Conservation (phyloP, 2,113 vertebrate species). For the Campylomormyrus tamandua region DNA sequence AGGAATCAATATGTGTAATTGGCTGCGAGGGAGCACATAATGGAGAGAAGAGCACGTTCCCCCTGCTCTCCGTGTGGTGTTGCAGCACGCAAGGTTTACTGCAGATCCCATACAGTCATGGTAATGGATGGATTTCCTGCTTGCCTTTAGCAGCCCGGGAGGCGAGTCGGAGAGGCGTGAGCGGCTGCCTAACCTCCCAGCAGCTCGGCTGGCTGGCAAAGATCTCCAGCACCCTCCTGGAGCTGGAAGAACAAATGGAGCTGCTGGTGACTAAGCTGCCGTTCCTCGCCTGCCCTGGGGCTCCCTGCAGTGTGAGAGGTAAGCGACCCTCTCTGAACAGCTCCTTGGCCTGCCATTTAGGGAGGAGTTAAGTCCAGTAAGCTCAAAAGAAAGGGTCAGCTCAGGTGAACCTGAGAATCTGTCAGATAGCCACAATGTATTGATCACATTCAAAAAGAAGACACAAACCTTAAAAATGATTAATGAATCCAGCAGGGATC, state of each 20-base stretch:
- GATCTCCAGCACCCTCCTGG: slow-evolving; percentile 66
- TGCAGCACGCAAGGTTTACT: neutral
- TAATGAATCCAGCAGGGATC: neutral
- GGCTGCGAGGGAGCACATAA: slow-evolving; percentile 23
- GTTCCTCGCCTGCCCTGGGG: slow-evolving; percentile 54
- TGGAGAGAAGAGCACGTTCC: slow-evolving; percentile 31
- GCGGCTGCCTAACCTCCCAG: slow-evolving; percentile 71
- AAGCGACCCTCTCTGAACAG: slow-evolving; percentile 23
- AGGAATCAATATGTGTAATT: slow-evolving; percentile 54
- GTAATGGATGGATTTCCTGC: slow-evolving; percentile 22
- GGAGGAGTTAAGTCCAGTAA: neutral
- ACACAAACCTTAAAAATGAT: neutral
- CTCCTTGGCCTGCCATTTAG: neutral
- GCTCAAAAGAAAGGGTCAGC: neutral
- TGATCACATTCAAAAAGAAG: neutral
- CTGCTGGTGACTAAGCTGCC: slow-evolving; percentile 66
- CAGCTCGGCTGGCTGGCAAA: slow-evolving; percentile 75
- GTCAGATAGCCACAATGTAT: neutral
- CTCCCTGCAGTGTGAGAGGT: slow-evolving; percentile 70
- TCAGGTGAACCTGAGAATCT: neutral
- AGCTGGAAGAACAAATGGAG: slow-evolving; percentile 71
- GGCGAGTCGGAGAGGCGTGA: slow-evolving; percentile 53
- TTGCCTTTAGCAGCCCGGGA: slow-evolving; percentile 62
- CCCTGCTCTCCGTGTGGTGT: neutral
- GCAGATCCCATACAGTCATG: neutral